A percentile compares a stretch with the other conserved stretches of the same genome.
Conservation (phyloP, 2,888 invertebrate species). For the Caenorhabditis panamensis region DNA sequence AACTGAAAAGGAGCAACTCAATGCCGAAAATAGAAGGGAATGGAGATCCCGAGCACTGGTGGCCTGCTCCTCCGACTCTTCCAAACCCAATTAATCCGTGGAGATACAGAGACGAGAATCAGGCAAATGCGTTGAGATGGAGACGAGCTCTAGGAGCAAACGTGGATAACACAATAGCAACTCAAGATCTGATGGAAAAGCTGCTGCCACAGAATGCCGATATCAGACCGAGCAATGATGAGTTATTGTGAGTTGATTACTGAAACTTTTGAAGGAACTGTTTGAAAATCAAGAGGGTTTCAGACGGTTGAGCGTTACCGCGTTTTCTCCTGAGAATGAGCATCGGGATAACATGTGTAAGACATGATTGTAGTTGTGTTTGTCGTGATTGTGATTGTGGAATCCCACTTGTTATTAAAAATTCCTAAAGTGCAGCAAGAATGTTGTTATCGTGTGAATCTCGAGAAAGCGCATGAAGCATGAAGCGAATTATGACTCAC, state of each 20-base stretch:
- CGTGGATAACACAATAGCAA: constrained; percentile 59
- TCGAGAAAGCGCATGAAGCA: neutral
- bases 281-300: constrained; percentile 22
- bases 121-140: constrained; percentile 58
- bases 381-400: constrained; percentile 10
- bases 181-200: constrained; percentile 68
- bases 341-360: constrained; percentile 47
- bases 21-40: constrained; percentile 62
- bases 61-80: constrained; percentile 57
- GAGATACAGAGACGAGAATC: constrained; percentile 42
- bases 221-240: constrained; percentile 26
- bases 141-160: constrained; percentile 68
- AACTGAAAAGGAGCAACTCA: constrained; percentile 75
- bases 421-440: neutral
- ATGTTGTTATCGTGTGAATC: neutral
- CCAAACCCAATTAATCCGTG: constrained; percentile 36
- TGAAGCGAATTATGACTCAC: neutral
- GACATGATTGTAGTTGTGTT: constrained; percentile 15
- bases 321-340: constrained; percentile 43
- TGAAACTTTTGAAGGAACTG: neutral
- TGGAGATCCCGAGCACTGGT: constrained; percentile 29
- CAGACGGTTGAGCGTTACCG: constrained; percentile 54
- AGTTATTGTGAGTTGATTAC: constrained; percentile 61
- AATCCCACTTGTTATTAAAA: neutral
- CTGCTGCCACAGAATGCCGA: constrained; percentile 38